Percentiles rank a stretch among this genome's conserved stretches.
These are phyloP conservation scores for Sycobia sp. DNA, from an alignment of 1,140 invertebrate genomes.

Conservation along the genomic window DNA sequence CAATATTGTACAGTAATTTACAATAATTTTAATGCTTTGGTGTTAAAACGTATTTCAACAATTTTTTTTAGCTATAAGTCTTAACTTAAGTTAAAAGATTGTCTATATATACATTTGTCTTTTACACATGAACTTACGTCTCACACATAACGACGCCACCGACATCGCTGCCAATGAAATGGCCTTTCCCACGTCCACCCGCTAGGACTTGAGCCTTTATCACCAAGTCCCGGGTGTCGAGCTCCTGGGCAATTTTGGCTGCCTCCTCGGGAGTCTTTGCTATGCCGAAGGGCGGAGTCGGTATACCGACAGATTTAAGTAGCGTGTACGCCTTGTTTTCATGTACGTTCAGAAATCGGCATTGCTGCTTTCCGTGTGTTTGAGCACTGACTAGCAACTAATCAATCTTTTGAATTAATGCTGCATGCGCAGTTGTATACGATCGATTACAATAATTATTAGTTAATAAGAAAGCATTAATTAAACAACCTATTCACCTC, in stretches of 20 bases:
- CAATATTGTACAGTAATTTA: no score
- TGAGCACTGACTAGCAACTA: not conserved
- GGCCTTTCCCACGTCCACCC: constrained; percentile 91
- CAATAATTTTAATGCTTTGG: no score
- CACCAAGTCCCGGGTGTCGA: constrained; percentile 86
- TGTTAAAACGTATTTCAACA: no score
- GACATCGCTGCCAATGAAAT: constrained; percentile 89
- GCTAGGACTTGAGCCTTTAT: constrained; percentile 96
- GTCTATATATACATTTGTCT: no score
- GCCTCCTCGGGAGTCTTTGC: constrained; percentile 86
- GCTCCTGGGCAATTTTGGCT: constrained; percentile 76
- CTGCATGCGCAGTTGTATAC: no score
- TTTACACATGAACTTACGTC: constrained; percentile 75
- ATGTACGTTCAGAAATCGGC: constrained; percentile 88
- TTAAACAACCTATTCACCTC: no score
- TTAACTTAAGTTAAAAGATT: no score
- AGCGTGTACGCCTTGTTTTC: constrained; percentile 94
- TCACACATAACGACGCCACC: constrained; percentile 91
- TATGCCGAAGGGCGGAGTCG: constrained; percentile 91
- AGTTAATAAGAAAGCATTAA: no score
- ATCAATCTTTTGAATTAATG: no score
- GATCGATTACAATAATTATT: no score
- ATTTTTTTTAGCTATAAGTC: no score
- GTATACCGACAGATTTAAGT: constrained; percentile 81
- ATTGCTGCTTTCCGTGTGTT: constrained; percentile 65